Evolutionary conservation across 2,113 vertebrate genomes (phyloP), one percentile per base, ranked within the genome.

Genomic region (Entelurus aequoreus): DNA sequence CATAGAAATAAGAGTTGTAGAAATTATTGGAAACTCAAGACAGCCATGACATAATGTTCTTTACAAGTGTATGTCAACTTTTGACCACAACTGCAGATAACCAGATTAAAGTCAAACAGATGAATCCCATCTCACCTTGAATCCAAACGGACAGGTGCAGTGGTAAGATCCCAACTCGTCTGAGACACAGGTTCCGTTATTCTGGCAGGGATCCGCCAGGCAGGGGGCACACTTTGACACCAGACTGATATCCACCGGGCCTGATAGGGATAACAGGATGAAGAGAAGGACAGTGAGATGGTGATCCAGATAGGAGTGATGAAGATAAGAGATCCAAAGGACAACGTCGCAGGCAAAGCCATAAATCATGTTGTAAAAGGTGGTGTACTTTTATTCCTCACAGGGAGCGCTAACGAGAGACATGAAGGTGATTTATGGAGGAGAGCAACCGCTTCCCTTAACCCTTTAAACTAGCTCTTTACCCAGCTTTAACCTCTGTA

Each of bases 141-240:
- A 98, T 65, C 94, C 93, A 48, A 92, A 93, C 8, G 93, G 94
- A 60, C 97, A 99, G 73, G 93, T 90, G 76, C 97, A 99, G 66
- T 80, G 94, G 84, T 93, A 97, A 1, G 90, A 90, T 50, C 94
- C 95, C 55, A 88, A 81, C 0, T 84, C 78, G 15, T 94, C 94
- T 14, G 84, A 90, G 70, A 84, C 92, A 77, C 97, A 99, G 0
- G 96, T 97, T 11, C 94, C 96, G 0, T 98, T 98, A 85, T 97
- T 98, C 84, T 89, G 93, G 75, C 97, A 99, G 0, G 96, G 96
- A 4, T 65, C 73, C 54, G 93, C 93, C 71, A 98, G 89, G 84
- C 97, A 99, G 76, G 95, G 93, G 48, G 93, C 92, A 51, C 97
- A 99, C 87, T 99, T 99, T 60, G 97, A 91, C 79, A 84, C 78